These are phyloP conservation scores for Zosterops borbonicus DNA, from an alignment of 2,113 vertebrate species.

Conservation along the genomic window DNA sequence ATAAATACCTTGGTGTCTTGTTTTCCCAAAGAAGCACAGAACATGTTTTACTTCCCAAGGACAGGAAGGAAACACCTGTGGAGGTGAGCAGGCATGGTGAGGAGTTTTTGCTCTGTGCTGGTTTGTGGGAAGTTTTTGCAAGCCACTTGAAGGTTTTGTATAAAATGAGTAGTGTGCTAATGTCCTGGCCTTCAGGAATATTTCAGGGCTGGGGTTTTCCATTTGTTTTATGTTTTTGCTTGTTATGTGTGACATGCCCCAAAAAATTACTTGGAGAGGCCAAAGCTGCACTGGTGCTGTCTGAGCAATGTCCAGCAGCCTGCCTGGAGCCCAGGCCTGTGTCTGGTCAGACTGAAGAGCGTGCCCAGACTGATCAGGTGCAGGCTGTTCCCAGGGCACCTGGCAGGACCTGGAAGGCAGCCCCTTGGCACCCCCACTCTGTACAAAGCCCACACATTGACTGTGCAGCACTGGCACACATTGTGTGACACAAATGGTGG, in stretches of 20 bases:
- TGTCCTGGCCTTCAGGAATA: neutral
- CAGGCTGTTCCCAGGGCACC: neutral
- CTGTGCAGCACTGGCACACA: accelerated
- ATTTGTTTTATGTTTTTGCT: neutral
- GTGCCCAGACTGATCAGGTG: neutral
- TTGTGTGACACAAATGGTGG: accelerated
- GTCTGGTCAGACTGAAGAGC: neutral
- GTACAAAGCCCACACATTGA: accelerated
- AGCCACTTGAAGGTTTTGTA: neutral
- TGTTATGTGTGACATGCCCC: neutral
- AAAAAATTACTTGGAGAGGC: neutral
- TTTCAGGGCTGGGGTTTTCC: neutral
- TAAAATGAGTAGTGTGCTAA: neutral
- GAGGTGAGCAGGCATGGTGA: neutral
- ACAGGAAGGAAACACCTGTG: neutral
- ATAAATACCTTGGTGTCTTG: neutral
- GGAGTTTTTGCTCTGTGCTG: neutral
- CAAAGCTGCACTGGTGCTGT: neutral
- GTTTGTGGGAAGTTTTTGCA: neutral
- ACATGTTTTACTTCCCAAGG: neutral
- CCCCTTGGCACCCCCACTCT: too few relatives aligned
- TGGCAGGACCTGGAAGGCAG: neutral
- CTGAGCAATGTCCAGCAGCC: neutral
- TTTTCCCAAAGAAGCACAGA: neutral
- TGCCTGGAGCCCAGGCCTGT: neutral